These are phyloP conservation scores for Lordiphosa andalusiaca DNA, from an alignment of 2,888 invertebrate genomes.

Conservation along the genomic window DNA sequence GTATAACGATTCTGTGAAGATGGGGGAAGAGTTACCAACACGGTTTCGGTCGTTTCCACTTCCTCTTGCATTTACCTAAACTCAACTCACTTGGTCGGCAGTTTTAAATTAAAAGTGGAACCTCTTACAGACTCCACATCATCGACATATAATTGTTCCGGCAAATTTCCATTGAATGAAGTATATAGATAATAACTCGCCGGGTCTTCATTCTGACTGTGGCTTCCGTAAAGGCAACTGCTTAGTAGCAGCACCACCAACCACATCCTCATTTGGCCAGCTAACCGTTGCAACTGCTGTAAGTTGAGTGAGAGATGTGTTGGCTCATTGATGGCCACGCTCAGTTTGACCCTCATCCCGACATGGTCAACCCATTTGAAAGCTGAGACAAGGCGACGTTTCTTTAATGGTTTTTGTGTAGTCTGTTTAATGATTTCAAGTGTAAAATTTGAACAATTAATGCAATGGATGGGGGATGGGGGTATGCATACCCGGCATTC, in stretches of 20 bases:
- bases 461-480: too few relatives aligned
- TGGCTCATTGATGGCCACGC: too few relatives aligned
- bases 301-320: too few relatives aligned
- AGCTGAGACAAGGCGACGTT: too few relatives aligned
- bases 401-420: too few relatives aligned
- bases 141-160: conserved; percentile 33
- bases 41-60: too few relatives aligned
- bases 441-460: too few relatives aligned
- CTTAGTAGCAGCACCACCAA: background rate
- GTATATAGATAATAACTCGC: conserved; percentile 49
- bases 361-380: too few relatives aligned
- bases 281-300: background rate
- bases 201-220: background rate
- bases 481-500: too few relatives aligned
- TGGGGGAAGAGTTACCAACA: too few relatives aligned
- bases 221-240: background rate
- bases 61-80: background rate
- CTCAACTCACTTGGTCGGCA: conserved; percentile 49
- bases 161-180: conserved; percentile 27
- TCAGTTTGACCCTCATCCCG: too few relatives aligned
- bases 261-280: background rate
- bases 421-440: too few relatives aligned
- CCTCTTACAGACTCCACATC: conserved; percentile 34
- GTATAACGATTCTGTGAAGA: conserved; percentile 77
- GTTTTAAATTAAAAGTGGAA: conserved; percentile 45